Evolutionary conservation across 2,888 invertebrate species (phyloP), one percentile per base, ranked within the genome.

Genomic region (Pecten maximus): DNA sequence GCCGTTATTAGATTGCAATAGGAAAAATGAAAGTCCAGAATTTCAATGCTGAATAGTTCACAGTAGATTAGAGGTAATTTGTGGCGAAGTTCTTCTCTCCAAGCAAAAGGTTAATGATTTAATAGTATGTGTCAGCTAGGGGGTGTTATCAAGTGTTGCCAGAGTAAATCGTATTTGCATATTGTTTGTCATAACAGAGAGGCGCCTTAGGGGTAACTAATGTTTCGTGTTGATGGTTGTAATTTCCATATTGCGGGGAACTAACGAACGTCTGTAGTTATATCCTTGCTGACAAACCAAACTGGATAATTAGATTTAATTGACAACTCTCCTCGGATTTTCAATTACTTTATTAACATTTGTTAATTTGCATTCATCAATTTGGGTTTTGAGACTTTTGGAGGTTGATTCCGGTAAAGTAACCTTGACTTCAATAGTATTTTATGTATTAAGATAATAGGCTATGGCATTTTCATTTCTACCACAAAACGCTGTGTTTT

Each of bases 41-140:
- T 54, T 89, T 89, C 54, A 89, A 89, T 89, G 44, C 74, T 40
- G 54, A 60, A 40, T 74, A 86, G 86, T 89, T 89, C 89, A 89
- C 86, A 89, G n/a, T 86, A 89, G 44, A 89, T 89, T 89, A 86
- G 40, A 86, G 60, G 40, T 89, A 89, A 86, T 89, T 89, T 74
- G 74, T 48, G 35, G 87, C 89, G 40, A 86, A 86, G 44, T 89
- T 40, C 86, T 40, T 6, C 87, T n/a, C 40, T 40, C 23, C n/a
- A n/a, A 86, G 35, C 74, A 44, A 74, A 74, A 54, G 89, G 89
- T 89, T 89, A 89, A 89, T 74, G 86, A 40, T 40, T 40, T 89
- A 89, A 89, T 89, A 86, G 28, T 86, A 48, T 40, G 40, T 40
- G 40, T 89, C 40, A 86, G 40, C 74, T 44, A 40, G 60, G n/a